Evolutionary conservation across 2,888 invertebrate genomes (phyloP), one percentile per base, ranked within the genome.

Genomic region (Limenitis camilla): DNA sequence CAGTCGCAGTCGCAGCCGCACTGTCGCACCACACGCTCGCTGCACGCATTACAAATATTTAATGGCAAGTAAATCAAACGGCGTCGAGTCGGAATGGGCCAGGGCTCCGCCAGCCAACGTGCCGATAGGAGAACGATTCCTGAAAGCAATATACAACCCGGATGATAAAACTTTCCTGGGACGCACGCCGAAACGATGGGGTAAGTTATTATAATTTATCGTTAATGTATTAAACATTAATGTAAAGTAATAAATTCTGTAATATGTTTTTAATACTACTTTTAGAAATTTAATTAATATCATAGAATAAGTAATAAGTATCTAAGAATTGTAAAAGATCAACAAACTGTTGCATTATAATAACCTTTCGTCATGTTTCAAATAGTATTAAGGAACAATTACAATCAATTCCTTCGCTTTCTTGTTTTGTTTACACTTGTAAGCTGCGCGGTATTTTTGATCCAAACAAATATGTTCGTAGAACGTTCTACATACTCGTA

Each of bases 181-280:
- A 30, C 65, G 86, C 19, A 86, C 86, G 38, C 74, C 83, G 31
- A 81, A 81, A 52, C 62, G 83, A 74, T 86, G 86, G 86, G 86
- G 86, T 86, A 61, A 80, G 85, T 71, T 58, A 58, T 32, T 29
- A 36, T 31, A 38, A 10, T 40, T 35, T 38, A 11, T 10, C 38
- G n/a, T 28, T 40, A 47, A 35, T 32, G 29, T 47, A 40, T 28
- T 47, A 50, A 38, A 4, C 6, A 11, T 39, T 29, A 11, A 43
- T n/a, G n/a, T n/a, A n/a, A n/a, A n/a, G n/a, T n/a, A n/a, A n/a
- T n/a, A n/a, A n/a, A n/a, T n/a, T n/a, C n/a, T n/a, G n/a, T n/a
- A n/a, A n/a, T n/a, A n/a, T n/a, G n/a, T n/a, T n/a, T n/a, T n/a
- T n/a, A n/a, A n/a, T n/a, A n/a, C n/a, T n/a, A n/a, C n/a, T n/a